These are phyloP conservation scores for Carcharodon carcharias DNA, from an alignment of 2,797 vertebrate species.

Conservation along the genomic window DNA sequence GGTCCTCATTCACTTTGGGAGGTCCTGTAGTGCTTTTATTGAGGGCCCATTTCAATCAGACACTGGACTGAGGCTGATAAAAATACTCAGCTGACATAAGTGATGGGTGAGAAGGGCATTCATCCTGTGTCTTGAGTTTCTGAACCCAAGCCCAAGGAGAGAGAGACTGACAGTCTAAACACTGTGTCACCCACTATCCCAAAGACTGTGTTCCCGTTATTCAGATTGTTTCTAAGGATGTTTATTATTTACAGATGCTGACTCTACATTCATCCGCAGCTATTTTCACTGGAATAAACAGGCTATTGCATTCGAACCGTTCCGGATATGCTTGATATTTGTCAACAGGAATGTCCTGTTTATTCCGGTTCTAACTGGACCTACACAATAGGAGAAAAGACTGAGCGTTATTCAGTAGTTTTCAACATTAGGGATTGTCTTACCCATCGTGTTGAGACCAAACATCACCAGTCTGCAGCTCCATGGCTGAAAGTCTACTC, in stretches of 20 bases:
- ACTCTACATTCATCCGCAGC: background rate
- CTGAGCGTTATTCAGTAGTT: background rate
- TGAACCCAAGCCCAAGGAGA: background rate
- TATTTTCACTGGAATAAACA: conserved; percentile 26
- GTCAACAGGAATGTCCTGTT: conserved; percentile 27
- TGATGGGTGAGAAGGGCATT: background rate
- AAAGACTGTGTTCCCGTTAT: conserved; percentile 1
- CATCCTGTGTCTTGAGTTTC: background rate
- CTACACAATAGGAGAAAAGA: background rate
- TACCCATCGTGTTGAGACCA: background rate
- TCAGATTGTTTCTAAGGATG: conserved; percentile 14
- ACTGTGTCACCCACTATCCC: background rate
- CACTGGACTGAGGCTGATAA: background rate
- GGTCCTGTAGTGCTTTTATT: background rate
- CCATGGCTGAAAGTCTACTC: background rate
- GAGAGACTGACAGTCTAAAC: background rate
- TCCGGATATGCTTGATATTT: conserved; percentile 1
- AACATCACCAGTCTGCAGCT: background rate
- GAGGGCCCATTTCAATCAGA: background rate
- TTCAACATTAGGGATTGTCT: background rate
- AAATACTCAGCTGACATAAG: background rate
- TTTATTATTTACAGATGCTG: conserved; percentile 13
- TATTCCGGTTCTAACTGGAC: background rate
- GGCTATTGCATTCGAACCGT: background rate
- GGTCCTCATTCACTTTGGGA: background rate